Base-by-base conservation (phyloP, 2,888 invertebrate genomes). In the Scelioninae gen. 1 region DNA sequence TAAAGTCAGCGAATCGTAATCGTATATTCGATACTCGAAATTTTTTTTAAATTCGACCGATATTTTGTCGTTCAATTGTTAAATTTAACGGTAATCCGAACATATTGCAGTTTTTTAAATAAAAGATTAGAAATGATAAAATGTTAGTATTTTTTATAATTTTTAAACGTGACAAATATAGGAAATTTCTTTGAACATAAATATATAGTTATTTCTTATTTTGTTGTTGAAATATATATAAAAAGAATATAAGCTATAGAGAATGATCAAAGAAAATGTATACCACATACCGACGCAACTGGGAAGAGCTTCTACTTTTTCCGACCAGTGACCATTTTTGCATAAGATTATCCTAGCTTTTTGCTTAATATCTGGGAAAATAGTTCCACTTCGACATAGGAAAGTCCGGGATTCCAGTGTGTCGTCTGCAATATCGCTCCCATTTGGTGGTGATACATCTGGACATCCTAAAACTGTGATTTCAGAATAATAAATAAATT, bases 361-460 rank as follows among this genome's bases (percentile, higher is more conserved):
- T 90, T 93, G 92, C 84, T 93, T 93, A n/a, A 94, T 95, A 89
- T 96, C 96, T 13, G 94, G 94, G 91, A 96, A 96, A 89, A 95
- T 93, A 88, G 93, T 94, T 74, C 95, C 95, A 62, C 94, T 93
- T 87, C 95, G 94, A 92, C 96, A 96, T 92, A 94, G 94, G 92
- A 95, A 96, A 87, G 95, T 94, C 38, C 95, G 95, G 56, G 94
- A 93, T 49, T 94, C 94, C 75, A 94, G 93, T 87, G 95, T 95
- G 87, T 95, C 94, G 91, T 94, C 95, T 88, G 95, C 94, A 11
- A 96, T 90, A 90, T 95, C 95, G 56, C 95, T 96, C 92, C 95
- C 94, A 90, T 94, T 93, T 87, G 96, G 96, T 88, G 95, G 93
- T 88, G 93, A 88, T 38, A 94, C 93, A 34, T 95, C 94, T 11